Conservation (phyloP, 2,113 vertebrate species). For the Blennius ocellaris region DNA sequence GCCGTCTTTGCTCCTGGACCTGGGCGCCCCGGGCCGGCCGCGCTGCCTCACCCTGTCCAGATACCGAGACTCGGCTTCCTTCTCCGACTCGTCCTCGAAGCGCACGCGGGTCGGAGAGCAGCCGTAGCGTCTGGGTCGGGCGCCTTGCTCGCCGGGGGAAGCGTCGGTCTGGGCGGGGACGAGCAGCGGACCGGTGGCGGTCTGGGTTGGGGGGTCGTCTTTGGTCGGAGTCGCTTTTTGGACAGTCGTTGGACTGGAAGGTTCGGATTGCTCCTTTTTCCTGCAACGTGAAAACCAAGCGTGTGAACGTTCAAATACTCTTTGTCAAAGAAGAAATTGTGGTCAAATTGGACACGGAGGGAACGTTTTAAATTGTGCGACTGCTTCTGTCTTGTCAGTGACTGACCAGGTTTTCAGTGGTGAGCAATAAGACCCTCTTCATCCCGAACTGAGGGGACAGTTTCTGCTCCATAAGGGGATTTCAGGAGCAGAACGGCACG, state of each 20-base stretch:
- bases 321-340: background rate
- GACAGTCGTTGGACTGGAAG: slow-evolving; percentile 27
- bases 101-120: slow-evolving; percentile 87
- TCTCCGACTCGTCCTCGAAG: slow-evolving; percentile 91
- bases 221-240: slow-evolving; percentile 63
- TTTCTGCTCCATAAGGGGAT: slow-evolving; percentile 22
- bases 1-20: slow-evolving; percentile 73
- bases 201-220: slow-evolving; percentile 62
- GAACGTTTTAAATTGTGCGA: too few species aligned
- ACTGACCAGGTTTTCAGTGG: slow-evolving; percentile 2
- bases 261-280: slow-evolving; percentile 60
- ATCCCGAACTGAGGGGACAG: slow-evolving; percentile 23
- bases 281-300: slow-evolving; percentile 44
- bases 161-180: slow-evolving; percentile 75
- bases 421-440: background rate
- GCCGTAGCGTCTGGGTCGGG: slow-evolving; percentile 78
- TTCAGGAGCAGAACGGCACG: slow-evolving; percentile 5
- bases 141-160: slow-evolving; percentile 82
- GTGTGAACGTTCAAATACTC: background rate
- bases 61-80: slow-evolving; percentile 89
- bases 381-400: background rate
- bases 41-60: slow-evolving; percentile 87
- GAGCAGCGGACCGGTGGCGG: slow-evolving; percentile 74
- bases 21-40: slow-evolving; percentile 67
- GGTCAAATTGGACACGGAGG: too few species aligned